A percentile compares a stretch with the other conserved stretches of the same genome.
These are phyloP conservation scores for Stictonetta naevosa DNA, from an alignment of 2,113 vertebrate species.

Conservation along the genomic window DNA sequence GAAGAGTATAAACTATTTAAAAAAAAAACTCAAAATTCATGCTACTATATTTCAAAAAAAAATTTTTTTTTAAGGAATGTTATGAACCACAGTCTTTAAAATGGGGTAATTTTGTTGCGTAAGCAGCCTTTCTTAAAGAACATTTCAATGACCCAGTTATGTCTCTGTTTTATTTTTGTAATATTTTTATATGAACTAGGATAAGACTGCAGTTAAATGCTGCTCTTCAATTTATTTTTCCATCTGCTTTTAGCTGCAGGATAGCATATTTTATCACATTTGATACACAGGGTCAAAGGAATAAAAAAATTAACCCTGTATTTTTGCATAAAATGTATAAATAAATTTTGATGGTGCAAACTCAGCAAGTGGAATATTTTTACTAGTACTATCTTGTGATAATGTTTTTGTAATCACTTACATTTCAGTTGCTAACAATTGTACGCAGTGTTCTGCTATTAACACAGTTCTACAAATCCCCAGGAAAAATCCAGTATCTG, in stretches of 20 bases:
- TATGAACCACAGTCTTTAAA: slow-evolving; percentile 38
- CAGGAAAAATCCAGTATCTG: slow-evolving; percentile 50
- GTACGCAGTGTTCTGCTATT: slow-evolving; percentile 32
- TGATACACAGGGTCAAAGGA: slow-evolving; percentile 64
- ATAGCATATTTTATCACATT: slow-evolving; percentile 65
- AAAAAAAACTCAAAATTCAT: slow-evolving; percentile 29
- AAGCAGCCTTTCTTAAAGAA: slow-evolving; percentile 65
- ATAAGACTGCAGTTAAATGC: slow-evolving; percentile 61
- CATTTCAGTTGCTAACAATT: slow-evolving; percentile 47
- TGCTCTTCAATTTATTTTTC: slow-evolving; percentile 71
- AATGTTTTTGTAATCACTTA: slow-evolving; percentile 59
- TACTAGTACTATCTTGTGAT: slow-evolving; percentile 42
- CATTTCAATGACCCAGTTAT: slow-evolving; percentile 74
- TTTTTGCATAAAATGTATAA: slow-evolving; percentile 69
- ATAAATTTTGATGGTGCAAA: slow-evolving; percentile 67
- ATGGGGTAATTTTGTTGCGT: slow-evolving; percentile 49
- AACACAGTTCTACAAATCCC: slow-evolving; percentile 43
- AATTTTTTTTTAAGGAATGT: not conserved
- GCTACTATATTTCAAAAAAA: slow-evolving; percentile 26
- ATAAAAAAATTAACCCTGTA: slow-evolving; percentile 70
- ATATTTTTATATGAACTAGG: slow-evolving; percentile 68
- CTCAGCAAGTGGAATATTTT: slow-evolving; percentile 62
- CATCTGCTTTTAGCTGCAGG: slow-evolving; percentile 61
- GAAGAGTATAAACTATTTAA: slow-evolving; percentile 36
- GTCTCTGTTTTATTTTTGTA: slow-evolving; percentile 74